Conservation (phyloP, 2,797 vertebrate genomes). For the Cryptoblepharus egeriae region DNA sequence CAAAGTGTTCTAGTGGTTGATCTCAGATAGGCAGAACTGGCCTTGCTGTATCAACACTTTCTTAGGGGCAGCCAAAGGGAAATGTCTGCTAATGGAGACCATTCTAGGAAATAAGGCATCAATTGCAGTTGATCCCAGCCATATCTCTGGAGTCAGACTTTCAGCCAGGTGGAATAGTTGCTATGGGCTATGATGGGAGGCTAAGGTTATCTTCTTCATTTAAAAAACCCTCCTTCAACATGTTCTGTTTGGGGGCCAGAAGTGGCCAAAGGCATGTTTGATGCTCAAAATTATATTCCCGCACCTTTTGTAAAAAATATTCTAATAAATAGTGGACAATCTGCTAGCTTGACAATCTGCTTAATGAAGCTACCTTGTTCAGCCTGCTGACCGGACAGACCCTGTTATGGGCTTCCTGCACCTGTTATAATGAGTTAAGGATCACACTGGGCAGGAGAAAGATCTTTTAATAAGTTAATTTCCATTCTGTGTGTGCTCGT, state of each 20-base stretch:
- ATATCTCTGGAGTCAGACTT: background rate
- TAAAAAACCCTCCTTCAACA: background rate
- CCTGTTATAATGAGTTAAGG: background rate
- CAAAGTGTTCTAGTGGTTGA: no score
- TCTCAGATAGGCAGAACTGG: background rate
- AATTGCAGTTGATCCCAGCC: no score
- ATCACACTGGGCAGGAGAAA: conserved; percentile 1
- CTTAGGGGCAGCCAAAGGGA: no score
- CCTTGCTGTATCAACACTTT: background rate
- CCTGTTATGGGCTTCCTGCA: background rate
- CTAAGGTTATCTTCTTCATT: background rate
- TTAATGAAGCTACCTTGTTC: background rate
- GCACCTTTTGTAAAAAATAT: background rate
- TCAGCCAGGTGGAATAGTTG: background rate
- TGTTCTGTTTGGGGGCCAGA: background rate
- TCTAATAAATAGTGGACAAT: background rate
- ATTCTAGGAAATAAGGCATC: no score
- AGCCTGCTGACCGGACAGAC: background rate
- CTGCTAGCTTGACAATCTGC: no score
- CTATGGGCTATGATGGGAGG: no score
- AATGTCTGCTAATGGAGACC: no score
- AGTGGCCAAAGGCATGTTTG: background rate
- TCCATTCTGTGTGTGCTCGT: conserved; percentile 55
- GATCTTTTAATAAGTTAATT: conserved; percentile 51
- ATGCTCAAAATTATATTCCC: background rate